phyloP scores from a whole-genome alignment of 2,888 invertebrate species.

The Andrena bicolor region DNA sequence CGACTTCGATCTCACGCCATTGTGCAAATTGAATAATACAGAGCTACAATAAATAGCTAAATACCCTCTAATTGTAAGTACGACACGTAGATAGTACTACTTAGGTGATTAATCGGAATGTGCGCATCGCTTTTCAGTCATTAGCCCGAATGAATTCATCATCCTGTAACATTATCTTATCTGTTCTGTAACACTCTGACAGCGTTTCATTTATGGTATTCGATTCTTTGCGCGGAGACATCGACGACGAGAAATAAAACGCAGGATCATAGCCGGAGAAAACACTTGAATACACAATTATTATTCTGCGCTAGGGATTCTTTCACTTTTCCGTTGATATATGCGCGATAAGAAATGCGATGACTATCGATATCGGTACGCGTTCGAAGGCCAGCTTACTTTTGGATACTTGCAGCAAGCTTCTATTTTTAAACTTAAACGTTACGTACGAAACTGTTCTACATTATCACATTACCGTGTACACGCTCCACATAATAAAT shows the following conservation, averaged over 20 bases:
- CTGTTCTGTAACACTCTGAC: background rate
- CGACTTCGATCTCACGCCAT: no score
- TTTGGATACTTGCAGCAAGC: constrained; percentile 4
- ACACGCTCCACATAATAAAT: background rate
- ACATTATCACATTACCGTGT: no score
- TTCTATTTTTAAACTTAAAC: constrained; percentile 15
- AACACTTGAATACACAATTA: background rate
- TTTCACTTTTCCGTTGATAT: background rate
- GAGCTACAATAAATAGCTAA: no score
- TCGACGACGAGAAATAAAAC: no score
- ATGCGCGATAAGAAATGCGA: background rate
- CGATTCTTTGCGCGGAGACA: no score
- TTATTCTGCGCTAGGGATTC: background rate
- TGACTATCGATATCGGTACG: constrained; percentile 46
- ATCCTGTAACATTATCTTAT: constrained; percentile 7
- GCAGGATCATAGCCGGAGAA: background rate
- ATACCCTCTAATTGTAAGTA: no score
- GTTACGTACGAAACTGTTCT: background rate
- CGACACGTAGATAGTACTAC: no score
- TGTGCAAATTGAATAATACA: no score
- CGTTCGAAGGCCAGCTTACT: constrained; percentile 53
- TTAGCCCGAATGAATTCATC: background rate
- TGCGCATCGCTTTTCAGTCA: background rate
- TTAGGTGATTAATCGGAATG: background rate
- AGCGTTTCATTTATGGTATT: background rate